Evolutionary conservation across 2,888 invertebrate genomes (phyloP).

Genomic region (Acanthopleura granulata): DNA sequence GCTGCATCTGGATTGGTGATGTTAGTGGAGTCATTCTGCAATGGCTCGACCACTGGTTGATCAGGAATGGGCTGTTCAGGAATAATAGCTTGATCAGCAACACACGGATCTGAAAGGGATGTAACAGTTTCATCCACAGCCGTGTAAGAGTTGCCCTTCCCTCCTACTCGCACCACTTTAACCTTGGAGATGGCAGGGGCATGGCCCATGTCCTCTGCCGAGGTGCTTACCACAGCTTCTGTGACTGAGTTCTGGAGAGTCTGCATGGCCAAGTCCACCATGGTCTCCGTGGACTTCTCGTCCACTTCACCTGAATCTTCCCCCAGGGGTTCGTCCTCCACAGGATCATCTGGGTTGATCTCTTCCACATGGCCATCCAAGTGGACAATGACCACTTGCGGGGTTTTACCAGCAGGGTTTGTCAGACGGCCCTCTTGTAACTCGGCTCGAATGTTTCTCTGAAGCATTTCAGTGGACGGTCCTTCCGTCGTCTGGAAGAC

Average conservation of each 20-base stretch:
- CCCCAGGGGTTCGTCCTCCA: background rate
- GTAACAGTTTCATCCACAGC: no score
- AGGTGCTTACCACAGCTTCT: background rate
- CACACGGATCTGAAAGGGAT: no score
- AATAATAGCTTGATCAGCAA: no score
- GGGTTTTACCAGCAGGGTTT: conserved; percentile 35
- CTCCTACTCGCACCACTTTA: no score
- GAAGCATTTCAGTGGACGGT: conserved; percentile 38
- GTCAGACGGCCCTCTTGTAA: conserved; percentile 57
- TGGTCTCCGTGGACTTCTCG: background rate
- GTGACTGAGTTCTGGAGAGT: background rate
- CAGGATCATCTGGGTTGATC: conserved; percentile 35
- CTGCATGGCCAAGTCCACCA: background rate
- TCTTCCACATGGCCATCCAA: conserved; percentile 61
- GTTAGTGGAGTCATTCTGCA: no score
- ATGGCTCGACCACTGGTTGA: no score
- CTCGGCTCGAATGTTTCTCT: conserved; percentile 53
- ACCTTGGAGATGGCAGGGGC: no score
- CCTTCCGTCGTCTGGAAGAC: background rate
- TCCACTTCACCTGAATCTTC: background rate
- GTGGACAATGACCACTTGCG: conserved; percentile 62
- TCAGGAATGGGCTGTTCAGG: no score
- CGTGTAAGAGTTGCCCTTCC: no score
- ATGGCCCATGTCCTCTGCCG: no score
- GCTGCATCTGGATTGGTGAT: no score